phyloP scores from a whole-genome alignment of 2,888 invertebrate species.

The Temnothorax rugatulus region DNA sequence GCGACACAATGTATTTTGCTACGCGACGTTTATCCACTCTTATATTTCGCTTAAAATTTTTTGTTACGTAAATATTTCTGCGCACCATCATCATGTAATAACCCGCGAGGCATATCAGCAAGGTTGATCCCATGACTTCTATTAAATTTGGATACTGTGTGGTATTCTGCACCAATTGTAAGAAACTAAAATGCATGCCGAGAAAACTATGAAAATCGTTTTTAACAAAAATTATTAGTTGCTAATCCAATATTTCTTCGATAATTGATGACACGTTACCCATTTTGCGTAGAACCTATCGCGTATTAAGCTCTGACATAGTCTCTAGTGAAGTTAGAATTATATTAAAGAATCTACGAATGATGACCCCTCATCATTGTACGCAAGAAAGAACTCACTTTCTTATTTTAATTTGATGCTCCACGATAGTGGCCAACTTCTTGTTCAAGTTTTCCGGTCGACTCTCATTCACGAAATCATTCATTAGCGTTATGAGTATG shows the following conservation, averaged over 20 bases:
- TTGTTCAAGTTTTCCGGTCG: not conserved
- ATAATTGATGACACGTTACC: not conserved
- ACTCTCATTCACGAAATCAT: conserved; percentile 43
- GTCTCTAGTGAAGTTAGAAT: not conserved
- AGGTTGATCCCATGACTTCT: not conserved
- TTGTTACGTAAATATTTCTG: not conserved
- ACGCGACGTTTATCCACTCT: too few relatives aligned
- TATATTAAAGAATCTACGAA: not conserved
- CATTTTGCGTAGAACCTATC: not conserved
- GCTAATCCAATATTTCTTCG: not conserved
- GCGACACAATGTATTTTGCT: too few relatives aligned
- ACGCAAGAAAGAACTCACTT: not conserved
- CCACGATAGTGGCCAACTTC: conserved; percentile 51
- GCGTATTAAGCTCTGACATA: not conserved
- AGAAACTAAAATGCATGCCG: conserved; percentile 16
- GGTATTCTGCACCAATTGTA: conserved; percentile 15
- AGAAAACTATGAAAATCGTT: not conserved
- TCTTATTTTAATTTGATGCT: conserved; percentile 54
- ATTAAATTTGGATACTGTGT: conserved; percentile 21
- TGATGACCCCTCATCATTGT: not conserved
- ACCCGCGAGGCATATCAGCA: conserved; percentile 11
- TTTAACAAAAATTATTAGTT: not conserved
- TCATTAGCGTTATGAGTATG: conserved; percentile 56
- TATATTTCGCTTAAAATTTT: not conserved
- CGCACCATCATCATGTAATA: conserved; percentile 9